Evolutionary conservation across 2,797 vertebrate species (phyloP).

Genomic region (Microctenopoma stevenorrisi): DNA sequence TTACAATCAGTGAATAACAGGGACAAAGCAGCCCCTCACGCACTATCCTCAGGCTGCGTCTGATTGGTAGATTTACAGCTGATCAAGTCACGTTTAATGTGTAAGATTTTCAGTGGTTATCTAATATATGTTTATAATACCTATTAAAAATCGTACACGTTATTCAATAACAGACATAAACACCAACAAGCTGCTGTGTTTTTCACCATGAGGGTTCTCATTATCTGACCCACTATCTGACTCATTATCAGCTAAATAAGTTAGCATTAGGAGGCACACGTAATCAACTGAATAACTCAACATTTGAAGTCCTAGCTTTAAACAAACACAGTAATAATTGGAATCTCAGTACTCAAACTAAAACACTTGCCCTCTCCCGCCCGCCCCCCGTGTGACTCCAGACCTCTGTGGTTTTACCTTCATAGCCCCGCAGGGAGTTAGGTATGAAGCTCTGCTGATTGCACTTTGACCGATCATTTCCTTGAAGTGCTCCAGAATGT

Average conservation of each 20-base stretch:
- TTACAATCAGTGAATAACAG: not conserved
- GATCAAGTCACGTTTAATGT: not conserved
- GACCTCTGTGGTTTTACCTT: slow-evolving; percentile 67
- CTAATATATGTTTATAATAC: not conserved
- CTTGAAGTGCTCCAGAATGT: slow-evolving; percentile 78
- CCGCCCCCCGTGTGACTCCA: slow-evolving; percentile 22
- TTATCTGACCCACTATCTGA: slow-evolving; percentile 12
- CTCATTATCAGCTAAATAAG: not conserved
- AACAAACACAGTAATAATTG: slow-evolving; percentile 8
- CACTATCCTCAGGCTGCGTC: not conserved
- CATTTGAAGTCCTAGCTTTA: slow-evolving; percentile 19
- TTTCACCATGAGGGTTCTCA: slow-evolving; percentile 10
- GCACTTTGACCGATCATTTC: slow-evolving; percentile 83
- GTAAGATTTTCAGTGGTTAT: not conserved
- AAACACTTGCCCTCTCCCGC: slow-evolving; percentile 33
- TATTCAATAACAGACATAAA: not conserved
- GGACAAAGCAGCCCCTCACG: not conserved
- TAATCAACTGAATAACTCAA: slow-evolving; percentile 29
- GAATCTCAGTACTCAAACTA: slow-evolving; percentile 31
- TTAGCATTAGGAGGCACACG: slow-evolving; percentile 11
- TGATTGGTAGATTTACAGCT: not conserved
- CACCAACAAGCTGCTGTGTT: slow-evolving; percentile 9
- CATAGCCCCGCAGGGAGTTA: slow-evolving; percentile 72
- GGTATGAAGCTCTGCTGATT: slow-evolving; percentile 74
- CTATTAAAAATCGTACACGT: too few species aligned